phyloP scores from a whole-genome alignment of 2,888 invertebrate species.

The Oscheius sp. region DNA sequence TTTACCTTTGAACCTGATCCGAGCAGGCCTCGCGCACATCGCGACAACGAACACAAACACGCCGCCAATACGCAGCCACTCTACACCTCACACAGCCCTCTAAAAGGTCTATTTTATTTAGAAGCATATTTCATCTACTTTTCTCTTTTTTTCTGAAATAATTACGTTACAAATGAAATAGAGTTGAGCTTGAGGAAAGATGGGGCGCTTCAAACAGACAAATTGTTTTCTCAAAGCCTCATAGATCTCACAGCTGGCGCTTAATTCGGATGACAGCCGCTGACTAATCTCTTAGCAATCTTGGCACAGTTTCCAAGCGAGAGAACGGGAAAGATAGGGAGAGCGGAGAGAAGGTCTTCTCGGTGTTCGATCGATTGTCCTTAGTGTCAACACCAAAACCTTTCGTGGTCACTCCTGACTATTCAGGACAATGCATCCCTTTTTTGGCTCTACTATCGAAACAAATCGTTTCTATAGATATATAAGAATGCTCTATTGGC shows the following conservation, averaged over 20 bases:
- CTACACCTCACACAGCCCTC: neutral
- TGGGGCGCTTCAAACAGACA: too few species aligned
- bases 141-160: neutral
- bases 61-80: neutral
- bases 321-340: conserved; percentile 27
- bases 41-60: conserved; percentile 16
- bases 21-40: conserved; percentile 21
- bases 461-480: too few species aligned
- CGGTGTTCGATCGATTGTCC: conserved; percentile 27
- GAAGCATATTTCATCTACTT: too few species aligned
- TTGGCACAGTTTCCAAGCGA: conserved; percentile 27
- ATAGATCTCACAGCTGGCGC: conserved; percentile 9
- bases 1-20: conserved; percentile 30
- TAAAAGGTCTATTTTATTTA: too few species aligned
- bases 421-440: too few species aligned
- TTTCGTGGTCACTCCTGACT: neutral
- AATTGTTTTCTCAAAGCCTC: conserved; percentile 4
- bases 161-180: too few species aligned
- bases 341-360: conserved; percentile 21
- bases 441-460: too few species aligned
- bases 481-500: too few species aligned
- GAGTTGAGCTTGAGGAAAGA: too few species aligned
- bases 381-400: conserved; percentile 22
- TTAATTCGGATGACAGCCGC: conserved; percentile 26
- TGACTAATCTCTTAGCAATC: conserved; percentile 27